These are phyloP conservation scores for Erpobdella octoculata DNA, from an alignment of 2,888 invertebrate genomes.

Conservation along the genomic window DNA sequence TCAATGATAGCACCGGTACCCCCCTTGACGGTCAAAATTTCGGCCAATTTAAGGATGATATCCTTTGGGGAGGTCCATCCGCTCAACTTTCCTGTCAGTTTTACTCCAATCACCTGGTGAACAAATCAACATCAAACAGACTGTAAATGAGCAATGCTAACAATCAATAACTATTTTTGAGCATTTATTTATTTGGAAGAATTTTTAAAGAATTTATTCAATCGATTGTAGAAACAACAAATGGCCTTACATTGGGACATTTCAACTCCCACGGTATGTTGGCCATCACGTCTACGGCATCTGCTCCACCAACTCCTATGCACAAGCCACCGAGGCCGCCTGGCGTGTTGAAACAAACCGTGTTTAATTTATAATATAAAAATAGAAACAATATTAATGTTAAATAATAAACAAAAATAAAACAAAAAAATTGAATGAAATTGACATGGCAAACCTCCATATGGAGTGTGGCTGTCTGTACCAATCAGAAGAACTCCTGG, in stretches of 20 bases:
- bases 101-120: constrained; percentile 76
- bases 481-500: constrained; percentile 94
- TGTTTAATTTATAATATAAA: neutral
- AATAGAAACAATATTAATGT: too few species aligned
- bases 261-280: constrained; percentile 97
- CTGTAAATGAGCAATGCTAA: too few species aligned
- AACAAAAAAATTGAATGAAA: too few species aligned
- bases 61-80: constrained; percentile 99
- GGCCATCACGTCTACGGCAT: constrained; percentile 99
- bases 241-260: constrained; percentile 82
- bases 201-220: too few species aligned
- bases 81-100: constrained; percentile 81
- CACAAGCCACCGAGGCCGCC: constrained; percentile 91
- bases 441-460: constrained; percentile 62
- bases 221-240: too few species aligned
- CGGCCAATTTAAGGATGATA: constrained; percentile 86
- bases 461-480: constrained; percentile 98
- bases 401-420: too few species aligned
- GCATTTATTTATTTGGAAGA: too few species aligned
- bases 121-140: too few species aligned
- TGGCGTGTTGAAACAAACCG: constrained; percentile 33
- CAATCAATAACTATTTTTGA: too few species aligned
- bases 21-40: constrained; percentile 95
- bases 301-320: constrained; percentile 97
- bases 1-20: constrained; percentile 98